Evolutionary conservation across 2,113 vertebrate species (phyloP), one percentile per base, ranked within the genome.

Genomic region (Sinocyclocheilus maitianheensis): DNA sequence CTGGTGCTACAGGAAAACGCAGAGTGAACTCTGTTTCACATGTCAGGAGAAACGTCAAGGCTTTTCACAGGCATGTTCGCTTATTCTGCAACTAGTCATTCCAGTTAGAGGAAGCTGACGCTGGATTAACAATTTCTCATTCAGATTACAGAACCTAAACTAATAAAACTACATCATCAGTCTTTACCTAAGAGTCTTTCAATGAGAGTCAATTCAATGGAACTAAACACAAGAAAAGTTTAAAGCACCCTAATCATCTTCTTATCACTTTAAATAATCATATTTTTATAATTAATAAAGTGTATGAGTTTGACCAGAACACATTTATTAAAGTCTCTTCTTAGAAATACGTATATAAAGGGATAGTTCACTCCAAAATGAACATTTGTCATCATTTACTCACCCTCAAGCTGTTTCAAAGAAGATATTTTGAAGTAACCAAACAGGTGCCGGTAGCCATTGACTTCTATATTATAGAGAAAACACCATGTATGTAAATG

Each of bases 21-120:
- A 90, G 93, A 93, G 85, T 91, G 91, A 93, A 93, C 87, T 93
- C 91, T 91, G 89, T 91, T 91, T 94, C 88, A 92, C 85, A 93
- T 3, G 93, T 93, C 92, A 93, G 87, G 87, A 87, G 90, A 91
- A 80, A 89, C 90, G 89, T 81, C 0, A 94, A 89, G 90, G 76
- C 88, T 93, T 92, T 92, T 89, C 90, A 91, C 92, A 91, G 87
- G 72, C 90, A 90, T 90, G 90, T 91, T 91, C 91, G 85, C 84
- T 85, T 87, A 92, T 89, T 90, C 91, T 92, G 91, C 88, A 84
- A 89, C 9, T 46, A 46, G 43, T 46, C 43, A 10, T 46, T 46
- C 9, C 92, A 92, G 89, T 91, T 83, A 89, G 91, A 91, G 84
- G 51, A 88, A 90, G 83, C 85, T 81, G 90, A 87, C 90, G 90